Percentiles rank a stretch among this genome's conserved stretches.
These are phyloP conservation scores for Epinotia ramella DNA, from an alignment of 2,888 invertebrate species.

Conservation along the genomic window DNA sequence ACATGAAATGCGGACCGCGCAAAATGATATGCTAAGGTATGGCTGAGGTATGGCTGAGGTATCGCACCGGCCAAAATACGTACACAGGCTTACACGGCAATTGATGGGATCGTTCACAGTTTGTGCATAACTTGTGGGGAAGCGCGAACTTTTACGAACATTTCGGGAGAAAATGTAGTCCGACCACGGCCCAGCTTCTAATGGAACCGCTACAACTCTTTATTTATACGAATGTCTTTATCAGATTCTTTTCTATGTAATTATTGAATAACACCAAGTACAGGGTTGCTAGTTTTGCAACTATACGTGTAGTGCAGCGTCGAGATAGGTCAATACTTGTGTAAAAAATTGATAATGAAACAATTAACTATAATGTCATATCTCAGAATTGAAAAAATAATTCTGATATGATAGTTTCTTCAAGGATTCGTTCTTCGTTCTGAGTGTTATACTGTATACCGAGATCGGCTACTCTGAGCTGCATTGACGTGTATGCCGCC, in stretches of 20 bases:
- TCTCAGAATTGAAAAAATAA: no score
- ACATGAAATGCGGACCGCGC: slow-evolving; percentile 81
- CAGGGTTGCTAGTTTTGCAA: not conserved
- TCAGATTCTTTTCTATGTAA: slow-evolving; percentile 10
- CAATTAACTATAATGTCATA: no score
- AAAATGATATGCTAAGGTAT: slow-evolving; percentile 81
- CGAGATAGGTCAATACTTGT: not conserved
- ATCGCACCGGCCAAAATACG: slow-evolving; percentile 40
- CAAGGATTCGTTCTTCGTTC: no score
- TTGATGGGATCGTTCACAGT: slow-evolving; percentile 45
- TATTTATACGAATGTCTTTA: slow-evolving; percentile 38
- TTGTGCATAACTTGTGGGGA: slow-evolving; percentile 42
- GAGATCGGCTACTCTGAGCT: not conserved
- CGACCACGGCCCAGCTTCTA: slow-evolving; percentile 35
- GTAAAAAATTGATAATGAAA: no score
- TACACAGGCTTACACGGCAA: slow-evolving; percentile 40
- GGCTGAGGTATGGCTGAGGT: slow-evolving; percentile 58
- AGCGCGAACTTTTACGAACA: slow-evolving; percentile 34
- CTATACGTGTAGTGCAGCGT: not conserved
- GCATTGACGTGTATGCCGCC: slow-evolving; percentile 72
- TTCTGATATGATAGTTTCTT: no score
- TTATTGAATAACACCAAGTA: not conserved
- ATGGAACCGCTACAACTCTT: slow-evolving; percentile 42
- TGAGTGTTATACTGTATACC: no score
- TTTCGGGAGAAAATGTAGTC: slow-evolving; percentile 42